Conservation (phyloP, 2,888 invertebrate genomes). For the Geotrupes spiniger region DNA sequence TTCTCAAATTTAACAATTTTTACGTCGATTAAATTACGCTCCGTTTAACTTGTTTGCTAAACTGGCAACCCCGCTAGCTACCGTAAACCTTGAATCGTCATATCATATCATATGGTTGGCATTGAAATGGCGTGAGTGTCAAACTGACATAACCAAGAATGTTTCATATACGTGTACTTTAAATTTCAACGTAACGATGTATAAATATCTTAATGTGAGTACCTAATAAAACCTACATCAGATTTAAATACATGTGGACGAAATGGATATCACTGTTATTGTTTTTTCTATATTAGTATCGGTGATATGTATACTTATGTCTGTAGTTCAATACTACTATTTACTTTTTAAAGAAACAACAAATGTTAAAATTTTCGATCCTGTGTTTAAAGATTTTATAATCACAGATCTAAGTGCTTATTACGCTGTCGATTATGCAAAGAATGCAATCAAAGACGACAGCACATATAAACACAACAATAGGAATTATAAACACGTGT, state of each 20-base stretch:
- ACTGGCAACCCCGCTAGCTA: too few species aligned
- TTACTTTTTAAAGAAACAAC: constrained; percentile 38
- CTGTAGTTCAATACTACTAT: constrained; percentile 45
- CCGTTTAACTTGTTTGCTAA: too few species aligned
- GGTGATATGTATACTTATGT: constrained; percentile 46
- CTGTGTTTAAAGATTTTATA: constrained; percentile 47
- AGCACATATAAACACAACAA: constrained; percentile 22
- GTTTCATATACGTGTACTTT: constrained; percentile 21
- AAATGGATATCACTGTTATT: constrained; percentile 29
- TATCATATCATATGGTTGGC: too few species aligned
- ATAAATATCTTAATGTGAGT: neutral
- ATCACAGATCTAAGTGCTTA: constrained; percentile 34
- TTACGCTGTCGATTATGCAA: constrained; percentile 31
- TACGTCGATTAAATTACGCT: too few species aligned
- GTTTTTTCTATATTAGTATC: constrained; percentile 44
- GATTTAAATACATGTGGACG: constrained; percentile 10
- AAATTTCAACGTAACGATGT: constrained; percentile 18
- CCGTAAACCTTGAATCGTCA: too few species aligned
- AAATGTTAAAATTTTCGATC: constrained; percentile 36
- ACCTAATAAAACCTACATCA: constrained; percentile 1
- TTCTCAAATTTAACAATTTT: too few species aligned
- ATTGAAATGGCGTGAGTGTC: too few species aligned
- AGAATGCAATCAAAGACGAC: constrained; percentile 9
- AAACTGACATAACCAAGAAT: neutral
- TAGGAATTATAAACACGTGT: constrained; percentile 4